phyloP scores from a whole-genome alignment of 2,113 vertebrate genomes.

The Porphyrio hochstetteri region DNA sequence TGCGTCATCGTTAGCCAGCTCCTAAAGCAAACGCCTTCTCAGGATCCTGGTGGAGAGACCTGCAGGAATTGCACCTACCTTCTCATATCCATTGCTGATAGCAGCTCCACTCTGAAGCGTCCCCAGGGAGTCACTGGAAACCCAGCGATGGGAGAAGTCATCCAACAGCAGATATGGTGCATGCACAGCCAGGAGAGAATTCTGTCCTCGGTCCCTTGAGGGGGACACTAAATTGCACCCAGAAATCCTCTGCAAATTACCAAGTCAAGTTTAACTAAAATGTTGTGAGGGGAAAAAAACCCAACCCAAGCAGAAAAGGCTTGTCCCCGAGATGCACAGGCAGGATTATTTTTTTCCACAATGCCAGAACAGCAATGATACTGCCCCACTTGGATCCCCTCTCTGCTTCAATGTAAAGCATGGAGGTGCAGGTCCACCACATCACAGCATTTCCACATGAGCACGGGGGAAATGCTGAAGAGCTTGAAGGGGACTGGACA shows the following conservation, averaged over 20 bases:
- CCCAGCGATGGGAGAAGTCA: neutral
- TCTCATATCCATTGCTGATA: neutral
- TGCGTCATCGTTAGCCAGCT: rapidly evolving
- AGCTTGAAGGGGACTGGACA: neutral
- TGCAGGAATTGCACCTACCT: neutral
- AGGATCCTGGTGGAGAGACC: neutral
- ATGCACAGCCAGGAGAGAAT: neutral
- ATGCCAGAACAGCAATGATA: neutral
- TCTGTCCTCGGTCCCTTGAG: neutral
- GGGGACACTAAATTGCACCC: neutral
- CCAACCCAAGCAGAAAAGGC: neutral
- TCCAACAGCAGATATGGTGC: neutral
- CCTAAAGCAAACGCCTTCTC: neutral
- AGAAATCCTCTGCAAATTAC: neutral
- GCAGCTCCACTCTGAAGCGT: neutral
- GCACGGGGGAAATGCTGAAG: neutral
- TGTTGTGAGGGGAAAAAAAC: neutral
- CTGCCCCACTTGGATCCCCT: neutral
- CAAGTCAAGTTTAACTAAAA: neutral
- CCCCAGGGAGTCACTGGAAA: neutral
- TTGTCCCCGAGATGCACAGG: neutral
- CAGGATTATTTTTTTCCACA: neutral
- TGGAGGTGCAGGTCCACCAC: neutral
- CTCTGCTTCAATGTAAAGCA: rapidly evolving
- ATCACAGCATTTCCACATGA: neutral